phyloP scores from a whole-genome alignment of 2,888 invertebrate genomes.

The Drosophila macrospina region DNA sequence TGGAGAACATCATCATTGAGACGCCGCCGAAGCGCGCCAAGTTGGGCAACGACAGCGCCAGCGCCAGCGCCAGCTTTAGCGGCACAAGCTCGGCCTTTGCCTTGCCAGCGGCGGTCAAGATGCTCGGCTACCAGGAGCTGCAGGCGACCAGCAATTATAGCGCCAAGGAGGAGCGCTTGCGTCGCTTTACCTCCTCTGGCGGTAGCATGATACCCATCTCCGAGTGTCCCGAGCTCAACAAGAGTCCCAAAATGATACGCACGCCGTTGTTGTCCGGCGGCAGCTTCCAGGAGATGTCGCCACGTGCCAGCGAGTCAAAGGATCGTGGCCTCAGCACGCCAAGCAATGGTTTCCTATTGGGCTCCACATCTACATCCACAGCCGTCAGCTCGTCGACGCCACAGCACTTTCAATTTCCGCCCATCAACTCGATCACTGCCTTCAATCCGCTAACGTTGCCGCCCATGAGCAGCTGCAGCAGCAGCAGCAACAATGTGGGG shows the following conservation, averaged over 20 bases:
- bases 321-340: slow-evolving; percentile 53
- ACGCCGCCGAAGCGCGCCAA: slow-evolving; percentile 67
- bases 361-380: slow-evolving; percentile 74
- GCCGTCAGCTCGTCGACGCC: slow-evolving; percentile 32
- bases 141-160: slow-evolving; percentile 60
- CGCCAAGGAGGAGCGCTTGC: slow-evolving; percentile 78
- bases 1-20: slow-evolving; percentile 44
- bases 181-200: slow-evolving; percentile 83
- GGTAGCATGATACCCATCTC: slow-evolving; percentile 88
- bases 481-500: slow-evolving; percentile 66
- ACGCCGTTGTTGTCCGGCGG: slow-evolving; percentile 94
- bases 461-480: slow-evolving; percentile 83
- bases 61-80: not conserved
- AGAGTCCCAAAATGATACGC: slow-evolving; percentile 91
- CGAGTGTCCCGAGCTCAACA: slow-evolving; percentile 87
- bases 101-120: slow-evolving; percentile 42
- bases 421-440: slow-evolving; percentile 89
- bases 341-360: slow-evolving; percentile 33
- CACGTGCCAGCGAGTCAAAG: slow-evolving; percentile 70
- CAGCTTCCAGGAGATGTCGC: slow-evolving; percentile 88
- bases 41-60: slow-evolving; percentile 30
- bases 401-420: slow-evolving; percentile 88
- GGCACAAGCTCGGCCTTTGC: slow-evolving; percentile 11
- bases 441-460: slow-evolving; percentile 90
- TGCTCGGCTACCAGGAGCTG: slow-evolving; percentile 52